Evolutionary conservation across 1,140 invertebrate species (phyloP), one percentile per base, ranked within the genome.

Genomic region (Anagrus nilaparvatae): DNA sequence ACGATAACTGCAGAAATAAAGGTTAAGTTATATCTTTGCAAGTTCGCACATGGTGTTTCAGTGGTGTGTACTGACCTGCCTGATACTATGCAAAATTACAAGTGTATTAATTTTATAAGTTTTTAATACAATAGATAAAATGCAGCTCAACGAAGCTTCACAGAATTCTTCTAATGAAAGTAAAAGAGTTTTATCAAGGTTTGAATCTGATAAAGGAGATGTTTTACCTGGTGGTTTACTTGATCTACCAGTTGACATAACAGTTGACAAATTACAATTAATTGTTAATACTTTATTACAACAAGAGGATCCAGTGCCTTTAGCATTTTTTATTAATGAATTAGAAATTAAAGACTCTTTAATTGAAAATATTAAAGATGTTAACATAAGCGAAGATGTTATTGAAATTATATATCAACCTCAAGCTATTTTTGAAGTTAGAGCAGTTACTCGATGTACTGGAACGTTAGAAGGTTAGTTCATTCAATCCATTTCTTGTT

Each of bases 331-430:
- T 65, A 78, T 96, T 0, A 82, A 92, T 55, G 84, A 92, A 46
- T 74, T 77, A 49, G 92, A 97, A 76, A 85, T 99, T 42, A 81
- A 73, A 34, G 75, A 78, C 7, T 78, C 71, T 23, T 66, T 99
- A 14, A 66, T 80, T 46, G 75, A 81, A 27, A 75, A 79, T 20
- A 56, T 97, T 4, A 63, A 79, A 14, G 66, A 77, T 44, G 72
- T 73, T 40, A 66, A 80, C 14, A 82, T 84, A 52, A 79, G 78
- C 18, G 90, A 95, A 74, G 76, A 82, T 64, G 77, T 91, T 21
- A 60, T 98, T 2, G 84, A 95, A 51, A 95, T 99, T 52, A 70
- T 97, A 33, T 98, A 95, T 69, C 90, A 97, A 56, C 90, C 94
- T 47, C 93, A 98, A 69, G 92, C 95, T n/a, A 76, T 96, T 18